Percentiles rank a stretch among this genome's conserved stretches.
Evolutionary conservation across 2,797 vertebrate genomes (phyloP).

Genomic region (Morelia viridis): DNA sequence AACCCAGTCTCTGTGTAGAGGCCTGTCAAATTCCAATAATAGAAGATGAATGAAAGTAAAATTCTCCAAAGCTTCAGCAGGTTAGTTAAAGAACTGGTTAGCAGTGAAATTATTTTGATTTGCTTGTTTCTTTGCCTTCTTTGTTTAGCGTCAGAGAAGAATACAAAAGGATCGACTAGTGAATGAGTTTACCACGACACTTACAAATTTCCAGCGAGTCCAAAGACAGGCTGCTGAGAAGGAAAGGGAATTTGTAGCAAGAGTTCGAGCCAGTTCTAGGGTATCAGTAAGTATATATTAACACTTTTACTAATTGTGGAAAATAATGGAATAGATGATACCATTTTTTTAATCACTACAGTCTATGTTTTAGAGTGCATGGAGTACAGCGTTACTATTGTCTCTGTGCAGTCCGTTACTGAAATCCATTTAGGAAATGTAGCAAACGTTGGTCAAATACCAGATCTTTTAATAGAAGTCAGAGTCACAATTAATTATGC

Average conservation of each 20-base stretch:
- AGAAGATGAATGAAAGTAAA: not conserved
- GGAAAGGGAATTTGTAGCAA: constrained; percentile 92
- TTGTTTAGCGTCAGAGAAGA: constrained; percentile 89
- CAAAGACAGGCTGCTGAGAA: constrained; percentile 90
- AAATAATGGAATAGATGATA: not conserved
- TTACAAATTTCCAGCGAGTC: constrained; percentile 88
- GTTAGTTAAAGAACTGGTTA: constrained; percentile 41
- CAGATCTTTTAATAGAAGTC: not conserved
- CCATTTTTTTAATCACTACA: not conserved
- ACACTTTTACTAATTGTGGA: not conserved
- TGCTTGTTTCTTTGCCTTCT: constrained; percentile 14
- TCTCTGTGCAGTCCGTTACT: not conserved
- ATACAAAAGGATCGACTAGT: constrained; percentile 92
- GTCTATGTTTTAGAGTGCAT: not conserved
- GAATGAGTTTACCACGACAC: constrained; percentile 87
- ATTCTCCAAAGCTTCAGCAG: constrained; percentile 5
- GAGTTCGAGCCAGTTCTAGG: constrained; percentile 91
- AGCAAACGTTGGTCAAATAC: not conserved
- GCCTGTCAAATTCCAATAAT: not conserved
- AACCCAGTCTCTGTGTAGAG: not conserved
- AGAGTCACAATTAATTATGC: not conserved
- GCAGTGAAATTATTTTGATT: constrained; percentile 29
- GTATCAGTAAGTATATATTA: constrained; percentile 83
- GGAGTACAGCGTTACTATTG: not conserved
- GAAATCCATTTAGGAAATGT: not conserved